Evolutionary conservation across 2,797 vertebrate genomes (phyloP).

Genomic region (Cossypha niveicapilla): DNA sequence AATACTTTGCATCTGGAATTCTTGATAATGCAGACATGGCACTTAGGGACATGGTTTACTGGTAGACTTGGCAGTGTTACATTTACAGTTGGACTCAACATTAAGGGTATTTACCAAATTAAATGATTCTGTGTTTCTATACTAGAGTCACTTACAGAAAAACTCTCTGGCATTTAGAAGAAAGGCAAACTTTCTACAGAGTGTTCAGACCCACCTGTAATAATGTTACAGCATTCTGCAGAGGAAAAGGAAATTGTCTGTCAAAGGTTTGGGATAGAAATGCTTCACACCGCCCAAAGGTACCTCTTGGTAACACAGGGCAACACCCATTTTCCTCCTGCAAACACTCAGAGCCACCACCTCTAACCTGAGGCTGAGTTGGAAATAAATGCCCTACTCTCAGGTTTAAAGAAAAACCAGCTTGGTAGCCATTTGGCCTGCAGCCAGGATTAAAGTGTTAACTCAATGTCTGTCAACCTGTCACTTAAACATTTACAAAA

Average conservation of each 20-base stretch:
- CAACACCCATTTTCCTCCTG: not conserved
- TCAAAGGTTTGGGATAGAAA: not conserved
- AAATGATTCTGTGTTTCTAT: not conserved
- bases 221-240: not conserved
- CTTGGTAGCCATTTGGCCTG: constrained; percentile 64
- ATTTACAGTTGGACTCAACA: not conserved
- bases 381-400: constrained; percentile 36
- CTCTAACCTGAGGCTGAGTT: constrained; percentile 35
- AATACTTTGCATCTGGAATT: not conserved
- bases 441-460: constrained; percentile 73
- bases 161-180: not conserved
- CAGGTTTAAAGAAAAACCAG: constrained; percentile 54
- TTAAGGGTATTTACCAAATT: not conserved
- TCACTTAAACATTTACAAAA: constrained; percentile 75
- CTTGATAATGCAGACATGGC: not conserved
- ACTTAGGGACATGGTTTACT: not conserved
- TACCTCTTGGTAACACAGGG: not conserved
- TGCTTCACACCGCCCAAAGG: not conserved
- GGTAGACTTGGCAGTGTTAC: not conserved
- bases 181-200: not conserved
- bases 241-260: constrained; percentile 11
- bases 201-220: not conserved
- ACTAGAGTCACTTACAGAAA: not conserved
- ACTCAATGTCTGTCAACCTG: constrained; percentile 70
- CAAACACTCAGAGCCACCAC: constrained; percentile 2